Evolutionary conservation across 2,113 vertebrate genomes (phyloP).

Genomic region (Callorhinus ursinus): DNA sequence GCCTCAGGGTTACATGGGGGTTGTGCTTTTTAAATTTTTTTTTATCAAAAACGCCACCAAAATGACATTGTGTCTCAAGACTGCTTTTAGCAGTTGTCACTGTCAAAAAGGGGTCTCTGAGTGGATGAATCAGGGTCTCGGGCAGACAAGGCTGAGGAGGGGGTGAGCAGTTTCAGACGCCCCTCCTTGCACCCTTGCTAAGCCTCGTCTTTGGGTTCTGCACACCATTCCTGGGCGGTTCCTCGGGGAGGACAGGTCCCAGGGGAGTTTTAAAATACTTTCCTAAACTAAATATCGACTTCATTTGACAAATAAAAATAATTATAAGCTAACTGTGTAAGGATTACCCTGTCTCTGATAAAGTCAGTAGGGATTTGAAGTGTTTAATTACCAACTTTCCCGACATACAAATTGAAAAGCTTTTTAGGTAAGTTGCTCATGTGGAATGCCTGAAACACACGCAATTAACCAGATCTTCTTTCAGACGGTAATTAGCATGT

Average conservation of each 20-base stretch:
- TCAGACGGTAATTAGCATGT: conserved; percentile 72
- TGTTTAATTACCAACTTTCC: conserved; percentile 79
- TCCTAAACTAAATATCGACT: conserved; percentile 60
- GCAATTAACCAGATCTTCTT: conserved; percentile 74
- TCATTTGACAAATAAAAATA: conserved; percentile 67
- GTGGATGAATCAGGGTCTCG: neutral
- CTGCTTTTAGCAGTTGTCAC: neutral
- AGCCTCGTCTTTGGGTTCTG: neutral
- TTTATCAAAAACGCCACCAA: neutral
- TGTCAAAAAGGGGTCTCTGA: neutral
- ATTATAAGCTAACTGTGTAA: conserved; percentile 59
- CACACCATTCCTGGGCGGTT: too few relatives aligned
- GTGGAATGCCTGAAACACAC: conserved; percentile 66
- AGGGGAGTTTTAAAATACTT: conserved; percentile 54
- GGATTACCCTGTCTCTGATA: conserved; percentile 74
- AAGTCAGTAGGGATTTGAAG: conserved; percentile 70
- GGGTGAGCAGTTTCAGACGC: neutral
- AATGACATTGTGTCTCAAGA: neutral
- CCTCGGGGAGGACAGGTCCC: neutral
- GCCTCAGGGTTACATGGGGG: neutral
- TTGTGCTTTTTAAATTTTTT: neutral
- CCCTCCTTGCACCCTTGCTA: too few relatives aligned
- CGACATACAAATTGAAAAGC: conserved; percentile 64
- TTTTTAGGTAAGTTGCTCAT: conserved; percentile 80
- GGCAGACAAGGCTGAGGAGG: neutral